Evolutionary conservation across 92 coral and sea anemone genomes (phyloP), one percentile per base, ranked within the genome.

Genomic region (Phenganax stokvisi): DNA sequence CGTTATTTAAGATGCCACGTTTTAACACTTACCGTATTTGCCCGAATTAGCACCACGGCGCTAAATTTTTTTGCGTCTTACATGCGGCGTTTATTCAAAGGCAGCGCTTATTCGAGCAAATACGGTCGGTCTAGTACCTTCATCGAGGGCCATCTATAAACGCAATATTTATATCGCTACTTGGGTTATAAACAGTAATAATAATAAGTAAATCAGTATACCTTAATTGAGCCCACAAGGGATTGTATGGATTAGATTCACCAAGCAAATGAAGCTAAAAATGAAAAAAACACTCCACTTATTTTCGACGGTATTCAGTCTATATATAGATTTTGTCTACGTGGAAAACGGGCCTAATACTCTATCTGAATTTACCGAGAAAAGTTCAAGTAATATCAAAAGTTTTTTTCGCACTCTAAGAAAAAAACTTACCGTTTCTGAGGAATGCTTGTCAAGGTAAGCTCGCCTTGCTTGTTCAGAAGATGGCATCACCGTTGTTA

Each of bases 211-310:
- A 30, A 9, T 10, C 7, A 6, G 30, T 89, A 77, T 76, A 94
- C 98, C 97, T 90, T 12, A 94, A 86, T 83, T 94, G 98, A 7
- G 98, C 98, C 98, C 98, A 94, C 17, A 94, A 82, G 29, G 98
- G 98, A 74, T 94, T 94, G 86, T 94, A 94, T 15, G 98, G 98
- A 81, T 94, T 94, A 12, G 97, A 94, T 80, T 90, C 96, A 2
- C 97, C 96, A 72, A 94, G 90, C 9, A 90, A 81, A 68, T 94
- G 92, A 85, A 94, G 85, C 98, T 94, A 71, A 9, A 37, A 58
- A 77, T 54, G 59, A 64, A 55, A 16, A 87, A 79, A 9, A 7
- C n/a, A 25, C 25, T 59, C 65, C 16, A 25, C 7, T 59, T 13
- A 59, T 13, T 1, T 13, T 31, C 47, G 47, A 37, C 47, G 5